Percentiles rank a stretch among this genome's conserved stretches.
Conservation (phyloP, 2,888 invertebrate genomes). For the Napeogenes sylphis region DNA sequence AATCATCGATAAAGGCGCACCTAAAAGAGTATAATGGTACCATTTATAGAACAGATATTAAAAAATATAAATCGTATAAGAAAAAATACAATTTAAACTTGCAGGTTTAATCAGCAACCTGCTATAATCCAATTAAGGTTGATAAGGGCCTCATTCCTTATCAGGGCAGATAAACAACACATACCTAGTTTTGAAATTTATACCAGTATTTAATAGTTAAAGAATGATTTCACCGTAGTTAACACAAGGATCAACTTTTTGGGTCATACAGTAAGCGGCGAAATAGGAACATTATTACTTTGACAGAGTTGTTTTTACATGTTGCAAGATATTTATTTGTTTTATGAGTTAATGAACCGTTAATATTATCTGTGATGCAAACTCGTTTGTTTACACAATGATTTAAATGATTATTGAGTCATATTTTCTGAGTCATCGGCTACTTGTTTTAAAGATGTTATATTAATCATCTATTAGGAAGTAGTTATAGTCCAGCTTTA, state of each 20-base stretch:
- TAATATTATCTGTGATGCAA: conserved; percentile 39
- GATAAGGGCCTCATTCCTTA: conserved; percentile 61
- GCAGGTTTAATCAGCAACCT: conserved; percentile 43
- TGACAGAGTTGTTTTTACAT: neutral
- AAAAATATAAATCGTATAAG: conserved; percentile 13
- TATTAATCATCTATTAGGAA: no score
- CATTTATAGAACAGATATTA: conserved; percentile 30
- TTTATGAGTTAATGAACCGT: conserved; percentile 17
- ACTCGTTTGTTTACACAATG: conserved; percentile 42
- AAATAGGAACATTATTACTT: neutral
- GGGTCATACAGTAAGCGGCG: conserved; percentile 36
- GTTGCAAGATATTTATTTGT: no score
- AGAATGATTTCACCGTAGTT: conserved; percentile 56
- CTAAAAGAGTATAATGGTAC: conserved; percentile 43
- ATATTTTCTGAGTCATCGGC: conserved; percentile 36
- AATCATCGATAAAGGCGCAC: conserved; percentile 58
- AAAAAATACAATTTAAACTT: conserved; percentile 35
- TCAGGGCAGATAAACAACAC: conserved; percentile 50
- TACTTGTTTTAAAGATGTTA: neutral
- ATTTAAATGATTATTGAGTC: conserved; percentile 39
- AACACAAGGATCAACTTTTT: conserved; percentile 44
- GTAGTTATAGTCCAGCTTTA: no score
- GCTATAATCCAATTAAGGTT: conserved; percentile 53
- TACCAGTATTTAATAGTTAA: conserved; percentile 35
- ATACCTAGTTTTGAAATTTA: conserved; percentile 43